These are phyloP conservation scores for Camelus dromedarius DNA, from an alignment of 2,113 vertebrate genomes.

Conservation along the genomic window DNA sequence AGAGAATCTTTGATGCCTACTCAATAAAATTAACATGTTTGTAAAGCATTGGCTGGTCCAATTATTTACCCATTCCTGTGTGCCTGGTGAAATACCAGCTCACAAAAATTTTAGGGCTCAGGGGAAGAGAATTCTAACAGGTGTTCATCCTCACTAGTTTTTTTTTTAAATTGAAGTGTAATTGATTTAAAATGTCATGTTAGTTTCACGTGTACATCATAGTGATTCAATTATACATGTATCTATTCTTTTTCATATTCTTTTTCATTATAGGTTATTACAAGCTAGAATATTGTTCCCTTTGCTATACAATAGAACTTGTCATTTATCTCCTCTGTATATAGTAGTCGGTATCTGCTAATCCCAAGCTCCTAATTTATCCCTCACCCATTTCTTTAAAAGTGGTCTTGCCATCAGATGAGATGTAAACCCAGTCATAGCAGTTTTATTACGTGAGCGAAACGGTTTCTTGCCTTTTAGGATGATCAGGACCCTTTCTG, in stretches of 20 bases:
- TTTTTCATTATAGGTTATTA: no score
- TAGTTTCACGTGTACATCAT: no score
- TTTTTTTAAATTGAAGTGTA: not conserved
- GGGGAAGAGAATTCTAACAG: not conserved
- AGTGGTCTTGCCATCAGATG: not conserved
- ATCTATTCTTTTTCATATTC: no score
- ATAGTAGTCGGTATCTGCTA: no score
- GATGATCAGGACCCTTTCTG: not conserved
- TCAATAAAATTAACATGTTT: slow-evolving; percentile 89
- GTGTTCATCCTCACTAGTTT: not conserved
- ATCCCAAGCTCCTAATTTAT: no score
- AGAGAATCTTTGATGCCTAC: slow-evolving; percentile 86
- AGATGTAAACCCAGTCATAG: not conserved
- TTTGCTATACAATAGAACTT: no score
- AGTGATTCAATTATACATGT: no score
- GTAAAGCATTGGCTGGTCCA: slow-evolving; percentile 79
- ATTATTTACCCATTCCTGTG: slow-evolving; percentile 55
- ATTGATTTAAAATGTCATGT: no score
- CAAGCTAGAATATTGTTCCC: no score
- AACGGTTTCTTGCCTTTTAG: not conserved
- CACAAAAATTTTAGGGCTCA: not conserved
- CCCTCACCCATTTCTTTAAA: not conserved
- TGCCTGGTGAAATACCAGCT: not conserved
- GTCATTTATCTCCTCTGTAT: no score
- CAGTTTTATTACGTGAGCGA: not conserved